Conservation (phyloP, 1,140 invertebrate species). For the Stratiolaelaps scimitus region DNA sequence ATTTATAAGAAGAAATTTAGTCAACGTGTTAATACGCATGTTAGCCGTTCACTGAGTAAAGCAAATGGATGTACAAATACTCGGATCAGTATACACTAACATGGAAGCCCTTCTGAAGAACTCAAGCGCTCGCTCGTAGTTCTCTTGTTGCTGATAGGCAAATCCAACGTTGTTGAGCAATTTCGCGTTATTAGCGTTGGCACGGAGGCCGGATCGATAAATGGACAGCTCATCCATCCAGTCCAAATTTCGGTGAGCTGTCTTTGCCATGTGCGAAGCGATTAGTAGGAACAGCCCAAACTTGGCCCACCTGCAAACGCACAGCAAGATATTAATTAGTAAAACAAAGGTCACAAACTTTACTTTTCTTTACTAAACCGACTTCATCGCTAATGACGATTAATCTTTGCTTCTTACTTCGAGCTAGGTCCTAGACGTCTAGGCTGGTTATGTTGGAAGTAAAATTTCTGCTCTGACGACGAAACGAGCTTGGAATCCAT, state of each 20-base stretch:
- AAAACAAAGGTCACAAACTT: too few relatives aligned
- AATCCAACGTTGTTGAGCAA: constrained; percentile 94
- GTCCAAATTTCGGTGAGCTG: constrained; percentile 31
- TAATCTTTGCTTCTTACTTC: too few relatives aligned
- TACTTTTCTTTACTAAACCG: too few relatives aligned
- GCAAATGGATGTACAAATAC: background rate
- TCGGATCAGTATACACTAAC: constrained; percentile 39
- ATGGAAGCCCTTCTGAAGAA: constrained; percentile 81
- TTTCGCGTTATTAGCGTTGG: constrained; percentile 84
- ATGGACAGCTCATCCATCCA: constrained; percentile 73
- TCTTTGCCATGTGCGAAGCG: background rate
- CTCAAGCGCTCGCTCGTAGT: constrained; percentile 67
- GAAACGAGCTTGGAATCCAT: too few relatives aligned
- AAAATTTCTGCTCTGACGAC: too few relatives aligned
- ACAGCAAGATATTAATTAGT: background rate
- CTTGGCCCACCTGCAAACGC: background rate
- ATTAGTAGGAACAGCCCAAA: background rate
- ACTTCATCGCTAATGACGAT: too few relatives aligned
- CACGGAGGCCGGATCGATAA: constrained; percentile 76
- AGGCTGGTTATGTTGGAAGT: too few relatives aligned
- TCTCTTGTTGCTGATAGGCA: constrained; percentile 70
- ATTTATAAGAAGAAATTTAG: too few relatives aligned
- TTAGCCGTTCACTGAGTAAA: too few relatives aligned
- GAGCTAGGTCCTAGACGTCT: too few relatives aligned
- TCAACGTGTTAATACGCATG: too few relatives aligned